Evolutionary conservation across 2,113 vertebrate species (phyloP).

Genomic region (Alligator mississippiensis): DNA sequence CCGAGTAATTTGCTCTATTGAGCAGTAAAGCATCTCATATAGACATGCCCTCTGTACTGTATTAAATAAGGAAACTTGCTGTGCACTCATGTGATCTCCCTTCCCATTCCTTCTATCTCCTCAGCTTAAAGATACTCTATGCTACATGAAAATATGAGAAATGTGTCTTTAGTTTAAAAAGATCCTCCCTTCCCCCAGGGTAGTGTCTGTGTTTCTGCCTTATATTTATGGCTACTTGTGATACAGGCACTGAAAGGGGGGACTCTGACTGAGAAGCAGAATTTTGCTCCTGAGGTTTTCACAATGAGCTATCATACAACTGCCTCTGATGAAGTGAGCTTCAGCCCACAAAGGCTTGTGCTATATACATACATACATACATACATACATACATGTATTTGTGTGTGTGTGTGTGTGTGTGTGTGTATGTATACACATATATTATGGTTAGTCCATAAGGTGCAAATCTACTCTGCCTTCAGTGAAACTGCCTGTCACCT

Average conservation of each 20-base stretch:
- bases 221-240: background rate
- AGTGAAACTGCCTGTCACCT: too few relatives aligned
- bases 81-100: background rate
- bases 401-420: too few relatives aligned
- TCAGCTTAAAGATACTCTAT: background rate
- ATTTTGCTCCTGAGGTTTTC: background rate
- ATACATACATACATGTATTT: too few relatives aligned
- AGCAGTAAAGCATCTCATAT: too few relatives aligned
- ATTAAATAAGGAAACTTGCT: background rate
- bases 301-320: background rate
- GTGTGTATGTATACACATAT: too few relatives aligned
- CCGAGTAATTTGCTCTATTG: too few relatives aligned
- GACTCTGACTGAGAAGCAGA: too few relatives aligned
- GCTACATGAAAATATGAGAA: background rate
- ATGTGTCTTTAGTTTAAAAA: background rate
- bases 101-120: background rate
- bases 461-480: too few relatives aligned
- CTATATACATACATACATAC: too few relatives aligned
- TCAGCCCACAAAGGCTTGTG: too few relatives aligned
- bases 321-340: background rate
- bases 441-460: too few relatives aligned
- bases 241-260: background rate
- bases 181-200: background rate
- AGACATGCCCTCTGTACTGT: too few relatives aligned
- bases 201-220: background rate